Percentiles rank a stretch among this genome's conserved stretches.
These are phyloP conservation scores for Lytechinus pictus DNA, from an alignment of 35 echinoderm and acorn worm genomes.

Conservation along the genomic window DNA sequence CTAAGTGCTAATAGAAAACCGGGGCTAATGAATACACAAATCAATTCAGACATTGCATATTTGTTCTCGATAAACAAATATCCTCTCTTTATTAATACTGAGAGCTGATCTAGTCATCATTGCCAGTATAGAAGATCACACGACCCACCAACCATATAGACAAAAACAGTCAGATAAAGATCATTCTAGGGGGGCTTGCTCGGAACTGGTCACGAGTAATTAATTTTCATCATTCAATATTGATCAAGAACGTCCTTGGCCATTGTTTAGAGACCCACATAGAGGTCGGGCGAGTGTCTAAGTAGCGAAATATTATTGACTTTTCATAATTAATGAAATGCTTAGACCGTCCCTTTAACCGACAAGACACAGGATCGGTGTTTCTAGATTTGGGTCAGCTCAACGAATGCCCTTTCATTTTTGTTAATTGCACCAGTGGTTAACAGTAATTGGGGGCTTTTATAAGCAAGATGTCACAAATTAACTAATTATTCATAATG, in stretches of 20 bases:
- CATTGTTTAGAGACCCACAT: slow-evolving; percentile 1
- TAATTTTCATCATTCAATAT: background rate
- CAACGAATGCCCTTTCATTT: background rate
- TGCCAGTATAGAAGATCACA: background rate
- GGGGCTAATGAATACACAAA: background rate
- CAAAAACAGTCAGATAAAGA: background rate
- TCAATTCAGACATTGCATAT: background rate
- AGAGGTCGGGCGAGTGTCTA: background rate
- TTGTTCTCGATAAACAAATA: background rate
- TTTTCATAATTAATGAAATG: background rate
- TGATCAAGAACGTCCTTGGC: background rate
- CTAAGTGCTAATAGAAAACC: background rate
- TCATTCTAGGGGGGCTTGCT: background rate
- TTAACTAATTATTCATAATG: background rate
- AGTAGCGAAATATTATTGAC: slow-evolving; percentile 5
- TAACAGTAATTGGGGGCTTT: background rate
- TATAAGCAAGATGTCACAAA: background rate
- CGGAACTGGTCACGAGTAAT: background rate
- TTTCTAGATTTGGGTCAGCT: background rate
- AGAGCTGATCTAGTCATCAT: background rate
- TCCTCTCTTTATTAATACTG: background rate
- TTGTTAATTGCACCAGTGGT: background rate
- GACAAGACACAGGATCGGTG: background rate
- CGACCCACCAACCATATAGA: background rate
- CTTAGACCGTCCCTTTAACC: background rate